Base-by-base conservation (phyloP, 2,888 invertebrate genomes). In the Azorinus chamasolen region DNA sequence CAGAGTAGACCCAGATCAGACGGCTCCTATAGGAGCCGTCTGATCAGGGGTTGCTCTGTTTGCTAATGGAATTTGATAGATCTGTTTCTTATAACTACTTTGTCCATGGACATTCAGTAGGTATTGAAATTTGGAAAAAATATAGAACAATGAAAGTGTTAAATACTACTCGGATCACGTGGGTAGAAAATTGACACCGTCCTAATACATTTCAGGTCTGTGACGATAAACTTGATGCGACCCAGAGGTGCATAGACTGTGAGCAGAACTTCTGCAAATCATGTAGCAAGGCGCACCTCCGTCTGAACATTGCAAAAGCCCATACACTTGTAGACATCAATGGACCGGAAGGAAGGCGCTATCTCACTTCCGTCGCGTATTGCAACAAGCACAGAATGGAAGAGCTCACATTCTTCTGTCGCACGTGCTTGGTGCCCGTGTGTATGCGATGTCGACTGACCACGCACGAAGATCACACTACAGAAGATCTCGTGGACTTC, bases 241-340 rank as follows among this genome's bases (percentile, higher is more conserved):
- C 46, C 0, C 77, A 84, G 39, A 45, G 82, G 12, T 84, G 84
- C 46, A 70, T 84, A n/a, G 81, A 84, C 61, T 84, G 84, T 45
- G 82, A 79, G 22, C 84, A 84, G 59, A 82, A 82, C 50, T 79
- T 84, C 70, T 84, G 84, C 51, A 37, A 57, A 24, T 2, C 54
- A 2, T 84, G 84, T 37, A 82, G 84, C 20, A 76, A 69, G 59
- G 77, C 75, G 5, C 83, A 84, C 62, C 68, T 84, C n/a, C 76
- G 68, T 18, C 65, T 81, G 24, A 81, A 72, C 61, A 74, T 68
- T 16, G 79, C 69, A 43, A 77, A 69, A 61, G 62, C 48, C 43
- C 81, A 81, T 37, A 78, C 81, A 6, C 59, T 81, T 5, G 75
- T 78, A 14, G 65, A 54, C 32, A 25, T 81, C 0, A 71, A 24